Percentiles rank a stretch among this genome's conserved stretches.
Evolutionary conservation across 2,888 invertebrate genomes (phyloP).

Genomic region (Octodonta nipae): DNA sequence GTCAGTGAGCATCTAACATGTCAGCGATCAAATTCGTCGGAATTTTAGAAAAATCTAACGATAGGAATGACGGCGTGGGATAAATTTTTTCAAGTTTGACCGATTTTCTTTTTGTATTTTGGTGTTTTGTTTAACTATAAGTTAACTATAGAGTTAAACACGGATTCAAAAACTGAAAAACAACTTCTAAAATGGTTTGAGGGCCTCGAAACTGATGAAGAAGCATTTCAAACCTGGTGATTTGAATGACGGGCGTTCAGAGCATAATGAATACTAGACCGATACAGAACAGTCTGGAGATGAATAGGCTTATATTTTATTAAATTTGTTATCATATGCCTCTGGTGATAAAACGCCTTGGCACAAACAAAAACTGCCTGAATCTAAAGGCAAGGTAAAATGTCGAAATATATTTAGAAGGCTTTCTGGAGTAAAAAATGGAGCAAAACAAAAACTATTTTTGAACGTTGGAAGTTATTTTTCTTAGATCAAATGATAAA

Average conservation of each 20-base stretch:
- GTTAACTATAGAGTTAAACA: background rate
- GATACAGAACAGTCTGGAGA: too few species aligned
- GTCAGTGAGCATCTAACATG: background rate
- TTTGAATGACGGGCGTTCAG: background rate
- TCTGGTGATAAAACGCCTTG: background rate
- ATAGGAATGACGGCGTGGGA: background rate
- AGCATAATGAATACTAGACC: background rate
- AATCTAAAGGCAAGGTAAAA: background rate
- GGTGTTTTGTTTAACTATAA: too few species aligned
- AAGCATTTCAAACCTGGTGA: background rate
- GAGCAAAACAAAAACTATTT: too few species aligned
- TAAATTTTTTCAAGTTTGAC: constrained; percentile 1
- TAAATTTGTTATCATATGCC: background rate
- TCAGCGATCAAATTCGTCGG: constrained; percentile 1
- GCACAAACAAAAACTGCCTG: background rate
- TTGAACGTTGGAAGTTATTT: too few species aligned
- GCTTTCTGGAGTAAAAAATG: background rate
- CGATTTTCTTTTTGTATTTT: too few species aligned
- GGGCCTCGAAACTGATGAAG: background rate
- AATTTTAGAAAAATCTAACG: background rate
- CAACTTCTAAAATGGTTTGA: constrained; percentile 1
- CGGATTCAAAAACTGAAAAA: background rate
- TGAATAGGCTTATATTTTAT: background rate
- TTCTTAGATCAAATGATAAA: too few species aligned
- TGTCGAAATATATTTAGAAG: too few species aligned